Evolutionary conservation across 2,797 vertebrate species (phyloP), one percentile per base, ranked within the genome.

Genomic region (Danio jaintianensis): DNA sequence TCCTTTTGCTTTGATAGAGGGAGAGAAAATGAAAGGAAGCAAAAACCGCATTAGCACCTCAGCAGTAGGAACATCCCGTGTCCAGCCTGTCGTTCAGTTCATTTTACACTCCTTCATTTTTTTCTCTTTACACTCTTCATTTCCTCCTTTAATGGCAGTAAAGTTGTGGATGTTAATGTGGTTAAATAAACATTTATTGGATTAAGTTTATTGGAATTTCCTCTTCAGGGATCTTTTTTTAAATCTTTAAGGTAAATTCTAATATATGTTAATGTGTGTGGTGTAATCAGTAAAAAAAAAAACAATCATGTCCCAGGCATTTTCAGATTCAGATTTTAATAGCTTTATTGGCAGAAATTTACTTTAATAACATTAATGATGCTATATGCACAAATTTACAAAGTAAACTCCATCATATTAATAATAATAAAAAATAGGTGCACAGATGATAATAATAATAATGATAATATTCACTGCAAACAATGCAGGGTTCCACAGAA

Each of bases 1-100:
- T 78, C 52, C 64, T 50, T 50, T 69, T 84, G 18, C 61, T 50
- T 62, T 75, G 47, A 77, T 4, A 13, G 15, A 73, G 50, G 81
- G 18, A 45, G 62, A 74, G 11, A 47, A 72, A 72, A 82, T 78
- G 52, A 52, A 56, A 56, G 50, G 4, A 59, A 22, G 9, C 67
- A 81, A 66, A 66, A 72, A 71, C 18, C 29, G 11, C 20, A 22
- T 22, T 62, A 69, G 67, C 1, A 22, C 42, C 43, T 6, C 7
- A 38, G 77, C 36, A 50, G 15, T 40, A 38, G 61, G 20, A 20
- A 48, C 76, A 58, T 70, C 55, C 22, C 1, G 29, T 79, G 29
- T 52, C 61, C 13, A 11, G n/a, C 4, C 20, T 53, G 18, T 20
- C 62, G 6, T 59, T 61, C 20, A 22, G 22, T 78, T 78, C 8